A percentile compares a stretch with the other conserved stretches of the same genome.
Conservation (phyloP, 2,113 vertebrate species). For the Chionis minor region DNA sequence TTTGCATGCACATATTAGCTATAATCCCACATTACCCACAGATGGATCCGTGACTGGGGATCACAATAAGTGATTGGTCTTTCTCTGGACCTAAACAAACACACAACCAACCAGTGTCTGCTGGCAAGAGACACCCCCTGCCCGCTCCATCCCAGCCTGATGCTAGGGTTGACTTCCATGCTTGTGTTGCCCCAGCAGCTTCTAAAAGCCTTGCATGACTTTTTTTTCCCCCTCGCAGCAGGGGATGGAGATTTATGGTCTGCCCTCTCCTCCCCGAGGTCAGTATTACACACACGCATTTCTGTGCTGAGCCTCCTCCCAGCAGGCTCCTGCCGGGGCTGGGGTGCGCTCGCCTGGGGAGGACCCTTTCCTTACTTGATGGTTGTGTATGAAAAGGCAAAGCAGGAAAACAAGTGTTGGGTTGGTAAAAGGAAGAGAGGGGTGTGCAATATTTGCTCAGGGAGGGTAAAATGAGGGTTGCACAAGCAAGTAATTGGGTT, state of each 20-base stretch:
- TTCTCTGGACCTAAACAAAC: neutral
- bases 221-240: neutral
- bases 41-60: neutral
- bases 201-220: neutral
- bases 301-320: neutral
- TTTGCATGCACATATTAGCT: accelerated
- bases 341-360: accelerated
- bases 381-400: neutral
- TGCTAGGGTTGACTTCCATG: neutral
- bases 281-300: neutral
- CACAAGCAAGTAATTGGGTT: neutral
- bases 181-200: neutral
- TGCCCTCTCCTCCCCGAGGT: neutral
- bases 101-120: neutral
- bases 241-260: neutral
- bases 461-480: neutral
- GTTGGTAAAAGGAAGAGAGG: neutral
- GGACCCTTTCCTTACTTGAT: neutral
- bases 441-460: accelerated
- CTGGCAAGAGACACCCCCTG: neutral
- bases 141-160: neutral
- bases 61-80: neutral
- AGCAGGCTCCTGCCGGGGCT: neutral
- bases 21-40: accelerated
- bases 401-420: neutral